A percentile compares a stretch with the other conserved stretches of the same genome.
phyloP scores from a whole-genome alignment of 2,888 invertebrate genomes.

The Sminthurides aquaticus region DNA sequence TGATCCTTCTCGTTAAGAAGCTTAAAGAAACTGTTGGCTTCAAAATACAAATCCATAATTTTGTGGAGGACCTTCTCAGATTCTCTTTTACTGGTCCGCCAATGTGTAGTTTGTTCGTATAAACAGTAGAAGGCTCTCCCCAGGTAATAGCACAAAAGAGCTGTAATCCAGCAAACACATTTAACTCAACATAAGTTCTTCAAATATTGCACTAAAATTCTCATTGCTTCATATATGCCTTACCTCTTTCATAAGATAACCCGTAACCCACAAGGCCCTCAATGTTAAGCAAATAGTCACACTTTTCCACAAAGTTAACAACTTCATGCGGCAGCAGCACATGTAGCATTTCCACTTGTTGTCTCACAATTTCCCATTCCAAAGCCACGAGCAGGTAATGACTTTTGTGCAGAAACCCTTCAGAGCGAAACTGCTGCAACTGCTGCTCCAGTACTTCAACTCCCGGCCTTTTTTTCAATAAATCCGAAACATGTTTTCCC shows the following conservation, averaged over 20 bases:
- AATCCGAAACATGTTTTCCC: not conserved
- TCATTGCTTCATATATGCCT: not conserved
- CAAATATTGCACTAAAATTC: too few species aligned
- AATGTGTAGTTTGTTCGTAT: not conserved
- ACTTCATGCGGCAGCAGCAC: not conserved
- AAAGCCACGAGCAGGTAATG: constrained; percentile 11
- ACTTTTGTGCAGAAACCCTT: constrained; percentile 11
- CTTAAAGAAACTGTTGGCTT: not conserved
- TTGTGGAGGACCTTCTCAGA: constrained; percentile 3
- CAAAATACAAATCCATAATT: constrained; percentile 11
- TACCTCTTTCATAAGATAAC: constrained; percentile 10
- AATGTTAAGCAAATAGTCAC: constrained; percentile 12
- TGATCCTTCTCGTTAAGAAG: not conserved
- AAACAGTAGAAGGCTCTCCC: constrained; percentile 9
- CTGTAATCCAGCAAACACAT: not conserved
- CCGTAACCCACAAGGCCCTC: not conserved
- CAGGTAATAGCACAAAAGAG: constrained; percentile 7
- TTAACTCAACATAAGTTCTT: too few species aligned
- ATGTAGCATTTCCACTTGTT: constrained; percentile 1
- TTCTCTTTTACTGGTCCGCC: not conserved
- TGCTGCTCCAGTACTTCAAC: not conserved
- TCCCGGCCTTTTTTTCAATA: not conserved
- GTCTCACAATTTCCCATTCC: constrained; percentile 5
- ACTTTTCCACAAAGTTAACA: not conserved
- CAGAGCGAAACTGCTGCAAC: not conserved